These are phyloP conservation scores for Dicrostonyx torquatus DNA, from an alignment of 2,797 vertebrate genomes.

Conservation along the genomic window DNA sequence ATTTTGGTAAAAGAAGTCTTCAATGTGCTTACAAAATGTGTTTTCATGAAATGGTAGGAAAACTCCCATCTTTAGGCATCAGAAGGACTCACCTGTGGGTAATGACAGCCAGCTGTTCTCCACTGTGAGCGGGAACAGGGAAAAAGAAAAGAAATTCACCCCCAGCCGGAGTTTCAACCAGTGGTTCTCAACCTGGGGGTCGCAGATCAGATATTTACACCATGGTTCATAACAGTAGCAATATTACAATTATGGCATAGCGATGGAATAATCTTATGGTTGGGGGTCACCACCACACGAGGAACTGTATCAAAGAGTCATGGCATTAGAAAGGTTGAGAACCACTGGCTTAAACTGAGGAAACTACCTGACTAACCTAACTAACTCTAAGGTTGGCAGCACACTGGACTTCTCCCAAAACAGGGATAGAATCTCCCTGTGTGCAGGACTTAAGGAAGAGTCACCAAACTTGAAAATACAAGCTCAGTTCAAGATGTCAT, in stretches of 20 bases:
- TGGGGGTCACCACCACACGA: not conserved
- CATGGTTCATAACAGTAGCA: not conserved
- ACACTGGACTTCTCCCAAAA: not conserved
- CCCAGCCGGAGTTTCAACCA: not conserved
- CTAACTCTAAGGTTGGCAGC: not conserved
- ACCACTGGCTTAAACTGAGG: not conserved
- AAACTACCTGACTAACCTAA: not conserved
- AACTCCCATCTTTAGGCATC: not conserved
- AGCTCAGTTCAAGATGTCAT: not conserved
- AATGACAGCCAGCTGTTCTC: not conserved
- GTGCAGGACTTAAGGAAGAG: not conserved
- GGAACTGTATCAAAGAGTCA: not conserved
- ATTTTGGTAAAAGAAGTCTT: slow-evolving; percentile 49
- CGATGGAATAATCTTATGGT: no score
- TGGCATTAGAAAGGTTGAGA: not conserved
- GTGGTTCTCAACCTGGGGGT: not conserved
- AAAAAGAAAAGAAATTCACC: not conserved
- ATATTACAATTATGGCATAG: not conserved
- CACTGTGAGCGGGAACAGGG: not conserved
- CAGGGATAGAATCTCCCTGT: not conserved
- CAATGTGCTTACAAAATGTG: not conserved
- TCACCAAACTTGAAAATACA: not conserved
- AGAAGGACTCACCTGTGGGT: not conserved
- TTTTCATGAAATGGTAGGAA: not conserved
- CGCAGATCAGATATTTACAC: not conserved